These are phyloP conservation scores for Drosophila neotestacea DNA, from an alignment of 2,888 invertebrate genomes.

Conservation along the genomic window DNA sequence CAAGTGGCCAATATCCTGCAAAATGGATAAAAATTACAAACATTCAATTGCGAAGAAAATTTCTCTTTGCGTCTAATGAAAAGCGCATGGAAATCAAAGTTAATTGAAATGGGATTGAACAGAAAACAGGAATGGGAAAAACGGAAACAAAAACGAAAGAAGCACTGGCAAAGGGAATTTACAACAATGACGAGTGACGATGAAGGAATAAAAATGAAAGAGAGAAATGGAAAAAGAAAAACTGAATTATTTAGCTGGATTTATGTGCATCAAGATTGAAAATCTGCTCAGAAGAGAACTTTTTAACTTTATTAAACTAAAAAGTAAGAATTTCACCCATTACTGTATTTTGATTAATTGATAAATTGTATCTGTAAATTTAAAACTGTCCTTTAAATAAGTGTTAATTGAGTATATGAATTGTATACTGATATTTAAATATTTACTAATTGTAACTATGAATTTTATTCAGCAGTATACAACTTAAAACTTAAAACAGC, in stretches of 20 bases:
- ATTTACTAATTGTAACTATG: no score
- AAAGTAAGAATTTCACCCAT: no score
- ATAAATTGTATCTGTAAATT: no score
- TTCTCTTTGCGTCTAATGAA: constrained; percentile 25
- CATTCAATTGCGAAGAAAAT: background rate
- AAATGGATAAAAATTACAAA: constrained; percentile 4
- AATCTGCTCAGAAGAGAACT: background rate
- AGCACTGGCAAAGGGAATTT: background rate
- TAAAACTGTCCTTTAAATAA: no score
- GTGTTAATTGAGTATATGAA: no score
- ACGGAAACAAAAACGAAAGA: background rate
- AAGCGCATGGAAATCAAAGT: constrained; percentile 42
- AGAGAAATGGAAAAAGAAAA: constrained; percentile 11
- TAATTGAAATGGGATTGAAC: constrained; percentile 57
- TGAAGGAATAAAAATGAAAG: background rate
- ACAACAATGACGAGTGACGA: background rate
- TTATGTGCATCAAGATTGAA: constrained; percentile 17
- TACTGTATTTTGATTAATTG: no score
- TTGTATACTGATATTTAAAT: no score
- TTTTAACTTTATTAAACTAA: no score
- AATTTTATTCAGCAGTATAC: no score
- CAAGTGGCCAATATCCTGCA: constrained; percentile 96
- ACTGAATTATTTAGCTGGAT: constrained; percentile 45
- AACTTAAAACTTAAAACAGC: no score
- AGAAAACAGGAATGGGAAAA: background rate